phyloP scores from a whole-genome alignment of 1,140 invertebrate species.

The Lithobius niger region DNA sequence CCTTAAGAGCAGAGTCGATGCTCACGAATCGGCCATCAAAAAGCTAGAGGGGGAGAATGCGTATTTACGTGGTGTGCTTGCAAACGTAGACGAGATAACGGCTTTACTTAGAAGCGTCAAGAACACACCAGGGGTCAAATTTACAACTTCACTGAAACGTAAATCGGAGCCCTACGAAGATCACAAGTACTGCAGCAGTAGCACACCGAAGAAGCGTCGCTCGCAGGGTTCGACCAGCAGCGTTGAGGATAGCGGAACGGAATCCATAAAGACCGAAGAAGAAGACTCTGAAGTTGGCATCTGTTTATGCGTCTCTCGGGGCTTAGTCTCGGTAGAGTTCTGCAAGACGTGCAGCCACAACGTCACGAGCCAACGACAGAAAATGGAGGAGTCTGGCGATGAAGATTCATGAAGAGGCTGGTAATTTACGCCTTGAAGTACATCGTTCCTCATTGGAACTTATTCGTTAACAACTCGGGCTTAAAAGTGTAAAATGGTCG shows the following conservation, averaged over 20 bases:
- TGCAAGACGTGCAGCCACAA: neutral
- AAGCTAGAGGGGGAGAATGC: constrained; percentile 14
- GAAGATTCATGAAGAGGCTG: too few relatives aligned
- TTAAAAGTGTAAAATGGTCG: neutral
- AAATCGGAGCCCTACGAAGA: neutral
- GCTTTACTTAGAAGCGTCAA: constrained; percentile 17
- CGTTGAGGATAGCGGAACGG: neutral
- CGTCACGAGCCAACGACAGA: too few relatives aligned
- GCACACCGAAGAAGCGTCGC: too few relatives aligned
- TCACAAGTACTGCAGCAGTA: neutral
- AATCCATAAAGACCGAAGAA: neutral
- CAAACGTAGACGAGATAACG: constrained; percentile 19
- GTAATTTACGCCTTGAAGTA: too few relatives aligned
- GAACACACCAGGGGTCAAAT: constrained; percentile 15
- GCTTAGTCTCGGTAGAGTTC: neutral
- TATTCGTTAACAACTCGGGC: too few relatives aligned
- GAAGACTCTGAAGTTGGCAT: neutral
- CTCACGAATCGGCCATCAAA: constrained; percentile 2
- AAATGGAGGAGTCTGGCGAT: too few relatives aligned
- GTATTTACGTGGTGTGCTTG: constrained; percentile 20
- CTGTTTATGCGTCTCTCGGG: neutral
- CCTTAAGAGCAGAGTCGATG: constrained; percentile 9
- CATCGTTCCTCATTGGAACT: too few relatives aligned
- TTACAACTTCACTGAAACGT: neutral
- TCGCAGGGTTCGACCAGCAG: too few relatives aligned